These are phyloP conservation scores for Catharus ustulatus DNA, from an alignment of 2,797 vertebrate species.

Conservation along the genomic window DNA sequence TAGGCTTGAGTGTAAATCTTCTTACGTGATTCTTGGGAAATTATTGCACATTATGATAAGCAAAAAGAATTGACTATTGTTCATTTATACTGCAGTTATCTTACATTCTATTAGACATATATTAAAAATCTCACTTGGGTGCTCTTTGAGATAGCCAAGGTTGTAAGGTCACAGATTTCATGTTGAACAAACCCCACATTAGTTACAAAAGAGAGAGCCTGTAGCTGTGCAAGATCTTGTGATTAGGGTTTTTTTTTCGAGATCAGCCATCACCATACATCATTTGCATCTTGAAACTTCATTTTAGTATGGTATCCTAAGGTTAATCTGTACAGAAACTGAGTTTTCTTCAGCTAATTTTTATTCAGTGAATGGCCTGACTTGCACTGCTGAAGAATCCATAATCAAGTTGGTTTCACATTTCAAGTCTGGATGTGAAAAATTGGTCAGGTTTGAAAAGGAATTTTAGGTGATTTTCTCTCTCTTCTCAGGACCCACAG, in stretches of 20 bases:
- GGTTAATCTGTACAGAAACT: not conserved
- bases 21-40: not conserved
- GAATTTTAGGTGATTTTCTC: constrained; percentile 28
- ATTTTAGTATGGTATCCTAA: not conserved
- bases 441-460: constrained; percentile 25
- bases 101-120: not conserved
- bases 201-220: not conserved
- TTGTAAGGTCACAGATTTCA: constrained; percentile 36
- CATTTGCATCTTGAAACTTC: not conserved
- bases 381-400: not conserved
- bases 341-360: constrained; percentile 16
- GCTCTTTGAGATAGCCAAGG: not conserved
- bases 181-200: constrained; percentile 37
- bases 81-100: not conserved
- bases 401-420: not conserved
- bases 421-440: constrained; percentile 2
- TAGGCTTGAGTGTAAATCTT: not conserved
- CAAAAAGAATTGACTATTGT: not conserved
- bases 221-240: not conserved
- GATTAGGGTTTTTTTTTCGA: accelerated
- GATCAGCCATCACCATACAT: not conserved
- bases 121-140: constrained; percentile 24
- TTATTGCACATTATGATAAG: not conserved
- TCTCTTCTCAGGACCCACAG: constrained; percentile 24
- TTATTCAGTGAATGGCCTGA: constrained; percentile 7